A percentile compares a stretch with the other conserved stretches of the same genome.
Conservation (phyloP, 2,113 vertebrate species). For the Actinemys pallida region DNA sequence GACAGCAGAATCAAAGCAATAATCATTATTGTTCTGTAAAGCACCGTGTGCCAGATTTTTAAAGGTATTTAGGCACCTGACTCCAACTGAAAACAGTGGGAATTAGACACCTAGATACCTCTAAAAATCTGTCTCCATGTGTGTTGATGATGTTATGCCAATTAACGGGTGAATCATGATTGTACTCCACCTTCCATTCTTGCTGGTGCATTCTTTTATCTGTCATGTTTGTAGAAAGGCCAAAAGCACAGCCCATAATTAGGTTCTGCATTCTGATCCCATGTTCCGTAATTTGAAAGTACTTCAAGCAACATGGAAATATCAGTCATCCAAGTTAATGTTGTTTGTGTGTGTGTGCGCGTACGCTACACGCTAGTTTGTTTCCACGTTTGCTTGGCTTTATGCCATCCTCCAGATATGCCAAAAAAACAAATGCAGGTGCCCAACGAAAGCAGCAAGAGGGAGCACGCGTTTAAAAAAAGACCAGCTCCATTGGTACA, state of each 20-base stretch:
- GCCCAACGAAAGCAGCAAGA: background rate
- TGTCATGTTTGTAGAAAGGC: background rate
- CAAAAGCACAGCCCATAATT: accelerated
- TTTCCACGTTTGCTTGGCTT: accelerated
- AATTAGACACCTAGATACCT: too few relatives aligned
- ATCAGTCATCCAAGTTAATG: accelerated
- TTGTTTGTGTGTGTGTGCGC: accelerated
- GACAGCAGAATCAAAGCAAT: background rate
- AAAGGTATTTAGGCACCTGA: too few relatives aligned
- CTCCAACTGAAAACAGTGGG: too few relatives aligned
- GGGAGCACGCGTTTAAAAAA: background rate
- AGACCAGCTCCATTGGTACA: background rate
- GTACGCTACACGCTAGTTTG: too few relatives aligned
- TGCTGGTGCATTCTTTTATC: background rate
- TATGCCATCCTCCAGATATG: background rate
- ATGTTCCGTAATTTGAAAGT: accelerated
- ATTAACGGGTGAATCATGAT: background rate
- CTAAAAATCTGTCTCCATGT: too few relatives aligned
- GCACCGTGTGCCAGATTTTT: background rate
- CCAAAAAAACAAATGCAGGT: background rate
- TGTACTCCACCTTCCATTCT: accelerated
- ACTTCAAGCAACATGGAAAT: accelerated
- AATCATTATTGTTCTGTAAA: background rate
- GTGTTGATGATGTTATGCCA: accelerated
- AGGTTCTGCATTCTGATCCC: accelerated